These are phyloP conservation scores for Drosophila anceps DNA, from an alignment of 2,888 invertebrate species.

Conservation along the genomic window DNA sequence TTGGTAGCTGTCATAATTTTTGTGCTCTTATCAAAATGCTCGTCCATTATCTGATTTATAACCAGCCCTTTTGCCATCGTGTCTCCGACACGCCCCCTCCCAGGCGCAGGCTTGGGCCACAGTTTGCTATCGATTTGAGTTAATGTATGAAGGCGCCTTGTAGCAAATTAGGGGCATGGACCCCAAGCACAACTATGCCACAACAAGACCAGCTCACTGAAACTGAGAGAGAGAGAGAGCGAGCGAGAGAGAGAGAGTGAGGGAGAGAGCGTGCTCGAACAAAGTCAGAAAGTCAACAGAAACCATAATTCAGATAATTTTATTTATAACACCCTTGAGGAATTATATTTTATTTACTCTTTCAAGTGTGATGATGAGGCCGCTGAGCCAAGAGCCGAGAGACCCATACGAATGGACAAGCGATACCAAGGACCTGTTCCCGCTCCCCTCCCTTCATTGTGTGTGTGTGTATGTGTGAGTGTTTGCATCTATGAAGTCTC, in stretches of 20 bases:
- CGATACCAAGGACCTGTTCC: conserved; percentile 44
- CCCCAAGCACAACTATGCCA: conserved; percentile 68
- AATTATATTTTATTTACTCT: conserved; percentile 82
- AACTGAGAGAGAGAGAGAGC: neutral
- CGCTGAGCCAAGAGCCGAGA: conserved; percentile 50
- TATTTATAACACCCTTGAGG: conserved; percentile 83
- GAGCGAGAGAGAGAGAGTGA: neutral
- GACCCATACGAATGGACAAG: conserved; percentile 42
- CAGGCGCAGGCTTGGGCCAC: neutral
- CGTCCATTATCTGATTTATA: conserved; percentile 56
- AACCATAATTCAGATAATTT: conserved; percentile 84
- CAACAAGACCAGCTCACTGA: conserved; percentile 37
- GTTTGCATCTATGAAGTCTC: conserved; percentile 44
- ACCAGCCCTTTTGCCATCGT: conserved; percentile 25
- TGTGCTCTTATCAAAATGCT: conserved; percentile 41
- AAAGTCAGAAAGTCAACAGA: conserved; percentile 81
- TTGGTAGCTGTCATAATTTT: conserved; percentile 42
- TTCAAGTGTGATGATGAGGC: conserved; percentile 81
- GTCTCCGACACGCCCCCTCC: conserved; percentile 25
- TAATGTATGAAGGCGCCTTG: conserved; percentile 56
- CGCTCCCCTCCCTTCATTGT: conserved; percentile 21
- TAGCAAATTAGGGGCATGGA: conserved; percentile 72
- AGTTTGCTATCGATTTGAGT: conserved; percentile 55
- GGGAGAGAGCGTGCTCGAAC: conserved; percentile 5
- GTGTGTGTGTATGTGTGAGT: neutral